phyloP scores from a whole-genome alignment of 2,797 vertebrate genomes.

The Alauda arvensis region DNA sequence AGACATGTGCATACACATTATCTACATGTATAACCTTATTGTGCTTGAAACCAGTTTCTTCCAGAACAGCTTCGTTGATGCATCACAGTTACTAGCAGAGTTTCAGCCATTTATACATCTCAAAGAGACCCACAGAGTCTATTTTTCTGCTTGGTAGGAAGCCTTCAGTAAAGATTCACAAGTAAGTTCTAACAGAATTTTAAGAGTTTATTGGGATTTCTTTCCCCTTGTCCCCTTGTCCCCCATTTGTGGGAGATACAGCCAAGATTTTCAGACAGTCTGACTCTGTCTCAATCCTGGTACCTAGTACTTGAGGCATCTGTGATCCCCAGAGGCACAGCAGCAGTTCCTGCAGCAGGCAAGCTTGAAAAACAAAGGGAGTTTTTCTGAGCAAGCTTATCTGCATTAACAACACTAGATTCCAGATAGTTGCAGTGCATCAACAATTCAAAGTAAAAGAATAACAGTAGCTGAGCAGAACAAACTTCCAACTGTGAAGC shows the following conservation, averaged over 20 bases:
- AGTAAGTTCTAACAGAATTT: neutral
- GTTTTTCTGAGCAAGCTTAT: slow-evolving; percentile 42
- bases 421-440: slow-evolving; percentile 48
- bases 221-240: neutral
- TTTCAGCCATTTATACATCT: neutral
- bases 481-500: slow-evolving; percentile 71
- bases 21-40: neutral
- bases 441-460: slow-evolving; percentile 64
- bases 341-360: neutral
- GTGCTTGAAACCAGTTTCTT: neutral
- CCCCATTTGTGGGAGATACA: neutral
- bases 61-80: neutral
- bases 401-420: slow-evolving; percentile 50
- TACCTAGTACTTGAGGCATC: neutral
- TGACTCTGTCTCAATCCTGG: neutral
- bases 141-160: slow-evolving; percentile 16
- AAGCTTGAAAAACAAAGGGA: slow-evolving; percentile 47
- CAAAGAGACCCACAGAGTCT: neutral
- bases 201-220: neutral
- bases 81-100: neutral
- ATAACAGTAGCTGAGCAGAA: slow-evolving; percentile 65
- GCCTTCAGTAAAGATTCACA: slow-evolving; percentile 14
- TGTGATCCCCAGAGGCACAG: neutral
- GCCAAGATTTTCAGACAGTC: neutral
- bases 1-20: neutral